phyloP scores from a whole-genome alignment of 2,113 vertebrate species.

The Lycaon pictus region DNA sequence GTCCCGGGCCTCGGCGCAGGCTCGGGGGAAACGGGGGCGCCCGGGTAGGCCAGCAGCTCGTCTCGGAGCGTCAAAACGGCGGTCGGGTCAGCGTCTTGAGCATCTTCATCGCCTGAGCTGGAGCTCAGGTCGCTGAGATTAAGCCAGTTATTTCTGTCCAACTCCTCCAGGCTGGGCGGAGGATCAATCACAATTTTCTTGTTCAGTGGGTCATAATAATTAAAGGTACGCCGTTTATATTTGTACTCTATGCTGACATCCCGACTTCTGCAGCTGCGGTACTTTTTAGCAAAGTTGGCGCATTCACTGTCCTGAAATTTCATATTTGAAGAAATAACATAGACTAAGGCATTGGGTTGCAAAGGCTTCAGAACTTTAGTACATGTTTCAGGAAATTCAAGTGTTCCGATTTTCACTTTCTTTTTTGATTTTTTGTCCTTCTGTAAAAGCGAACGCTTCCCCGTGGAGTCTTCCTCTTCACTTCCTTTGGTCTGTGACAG shows the following conservation, averaged over 20 bases:
- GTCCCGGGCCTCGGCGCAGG: slow-evolving; percentile 72
- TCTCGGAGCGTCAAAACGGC: slow-evolving; percentile 15
- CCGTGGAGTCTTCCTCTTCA: slow-evolving; percentile 69
- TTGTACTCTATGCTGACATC: slow-evolving; percentile 87
- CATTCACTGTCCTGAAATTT: slow-evolving; percentile 82
- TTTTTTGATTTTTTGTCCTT: slow-evolving; percentile 88
- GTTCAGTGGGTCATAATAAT: slow-evolving; percentile 90
- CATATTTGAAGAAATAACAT: slow-evolving; percentile 90
- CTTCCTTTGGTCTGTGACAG: slow-evolving; percentile 87
- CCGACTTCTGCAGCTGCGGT: slow-evolving; percentile 83
- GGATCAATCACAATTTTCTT: slow-evolving; percentile 89
- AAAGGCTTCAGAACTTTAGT: slow-evolving; percentile 90
- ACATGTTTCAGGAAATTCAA: slow-evolving; percentile 88
- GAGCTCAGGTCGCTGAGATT: slow-evolving; percentile 90
- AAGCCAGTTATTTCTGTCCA: slow-evolving; percentile 80
- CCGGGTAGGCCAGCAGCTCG: not conserved
- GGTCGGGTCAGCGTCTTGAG: slow-evolving; percentile 77
- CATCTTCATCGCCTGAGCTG: slow-evolving; percentile 83
- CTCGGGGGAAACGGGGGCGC: slow-evolving; percentile 70
- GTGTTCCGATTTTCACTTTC: slow-evolving; percentile 86
- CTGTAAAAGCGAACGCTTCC: slow-evolving; percentile 64
- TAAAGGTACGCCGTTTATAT: slow-evolving; percentile 90
- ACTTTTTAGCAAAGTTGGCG: slow-evolving; percentile 80
- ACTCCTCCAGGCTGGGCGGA: slow-evolving; percentile 80
- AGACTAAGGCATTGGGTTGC: slow-evolving; percentile 91